Base-by-base conservation (phyloP, 1,140 invertebrate species). In the Drosophila pallidifrons region DNA sequence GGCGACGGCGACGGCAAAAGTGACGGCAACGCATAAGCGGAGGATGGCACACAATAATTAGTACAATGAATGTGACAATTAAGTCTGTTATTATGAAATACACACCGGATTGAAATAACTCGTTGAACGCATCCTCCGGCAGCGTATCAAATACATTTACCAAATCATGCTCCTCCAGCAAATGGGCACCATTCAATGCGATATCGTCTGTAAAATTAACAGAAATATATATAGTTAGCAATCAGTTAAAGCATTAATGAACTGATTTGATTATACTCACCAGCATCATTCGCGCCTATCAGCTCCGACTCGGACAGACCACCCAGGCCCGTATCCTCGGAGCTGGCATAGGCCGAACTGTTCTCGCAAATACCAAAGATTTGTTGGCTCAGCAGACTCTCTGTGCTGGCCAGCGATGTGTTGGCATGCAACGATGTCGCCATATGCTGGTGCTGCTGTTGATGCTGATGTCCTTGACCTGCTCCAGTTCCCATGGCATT, bases 91-190 rank as follows among this genome's bases (percentile, higher is more conserved):
- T 77, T 58, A 75, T 81, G 77, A 88, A 75, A 88, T 88, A 88
- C 83, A 88, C 82, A 92, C 89, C 89, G 75, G 75, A 92, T 86
- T 95, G 95, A 93, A 98, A 98, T 65, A 98, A 95, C 91, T 98
- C 97, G 91, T 96, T 97, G 92, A 99, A 98, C 83, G 97, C 97
- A 94, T 98, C 97, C 77, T 97, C 96, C 63, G 97, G 97, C 85
- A 98, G 96, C 89, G 97, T 97, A 93, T 96, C 97, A 52, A 98
- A 94, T 35, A 98, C 97, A 86, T 96, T 97, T 58, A 96, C 97
- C 90, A 98, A 96, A 86, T 98, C 96, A 75, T 97, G 96, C 92
- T 98, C 97, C 81, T 98, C 97, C 13, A 95, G 93, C 41, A 95
- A 92, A 64, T 94, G 91, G 91, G 94, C 58, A 91, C 94, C 75